Conservation (phyloP, 2,888 invertebrate species). For the Rhimphoctona megacephalus region DNA sequence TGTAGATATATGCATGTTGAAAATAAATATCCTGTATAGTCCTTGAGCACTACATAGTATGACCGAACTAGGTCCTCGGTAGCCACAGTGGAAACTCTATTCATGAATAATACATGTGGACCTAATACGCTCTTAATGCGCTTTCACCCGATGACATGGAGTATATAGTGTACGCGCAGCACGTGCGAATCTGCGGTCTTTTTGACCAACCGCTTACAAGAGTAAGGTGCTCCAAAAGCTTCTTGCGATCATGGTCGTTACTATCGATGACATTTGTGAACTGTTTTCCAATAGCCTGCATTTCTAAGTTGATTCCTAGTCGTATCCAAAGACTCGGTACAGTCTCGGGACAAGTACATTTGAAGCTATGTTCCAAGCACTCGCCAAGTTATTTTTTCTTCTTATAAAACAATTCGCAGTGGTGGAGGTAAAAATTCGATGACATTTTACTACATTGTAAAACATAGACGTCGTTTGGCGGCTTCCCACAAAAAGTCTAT, state of each 20-base stretch:
- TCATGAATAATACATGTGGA: constrained; percentile 76
- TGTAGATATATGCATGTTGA: not conserved
- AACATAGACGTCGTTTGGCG: too few species aligned
- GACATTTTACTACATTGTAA: too few species aligned
- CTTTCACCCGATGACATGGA: constrained; percentile 63
- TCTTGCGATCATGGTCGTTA: constrained; percentile 23
- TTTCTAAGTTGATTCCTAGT: constrained; percentile 4
- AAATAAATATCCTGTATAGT: constrained; percentile 6
- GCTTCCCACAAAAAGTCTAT: too few species aligned
- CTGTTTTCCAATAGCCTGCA: constrained; percentile 14
- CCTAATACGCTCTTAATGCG: constrained; percentile 75
- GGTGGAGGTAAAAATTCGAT: too few species aligned
- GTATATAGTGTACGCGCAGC: constrained; percentile 45
- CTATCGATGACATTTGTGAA: not conserved
- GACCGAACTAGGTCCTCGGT: constrained; percentile 5
- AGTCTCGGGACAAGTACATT: too few species aligned
- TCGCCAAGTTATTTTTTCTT: too few species aligned
- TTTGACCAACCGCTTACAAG: constrained; percentile 36
- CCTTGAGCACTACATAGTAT: constrained; percentile 4
- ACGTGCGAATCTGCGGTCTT: constrained; percentile 50
- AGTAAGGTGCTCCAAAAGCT: constrained; percentile 44
- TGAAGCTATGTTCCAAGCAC: too few species aligned
- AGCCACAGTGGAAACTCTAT: constrained; percentile 48
- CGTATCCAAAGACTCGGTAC: not conserved
- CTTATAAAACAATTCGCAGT: too few species aligned